Conservation (phyloP, 2,113 vertebrate genomes). For the Tylochromis polylepis region DNA sequence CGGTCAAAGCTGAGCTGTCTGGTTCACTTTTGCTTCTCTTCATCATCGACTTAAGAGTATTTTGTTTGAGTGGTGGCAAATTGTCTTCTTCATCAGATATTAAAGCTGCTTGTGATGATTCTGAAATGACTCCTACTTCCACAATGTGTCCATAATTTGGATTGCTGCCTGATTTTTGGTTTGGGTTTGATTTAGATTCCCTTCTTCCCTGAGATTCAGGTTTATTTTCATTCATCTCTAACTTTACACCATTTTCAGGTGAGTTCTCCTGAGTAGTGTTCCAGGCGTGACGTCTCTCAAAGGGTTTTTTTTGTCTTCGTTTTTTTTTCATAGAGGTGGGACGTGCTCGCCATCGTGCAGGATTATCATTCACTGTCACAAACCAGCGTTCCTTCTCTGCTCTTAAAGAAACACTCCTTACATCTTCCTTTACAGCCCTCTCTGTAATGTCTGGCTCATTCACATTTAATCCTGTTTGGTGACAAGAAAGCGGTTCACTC, state of each 20-base stretch:
- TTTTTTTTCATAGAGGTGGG: slow-evolving; percentile 54
- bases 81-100: neutral
- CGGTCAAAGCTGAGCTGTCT: neutral
- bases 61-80: neutral
- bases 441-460: neutral
- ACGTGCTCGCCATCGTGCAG: neutral
- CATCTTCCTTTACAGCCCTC: neutral
- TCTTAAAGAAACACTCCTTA: neutral
- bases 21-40: neutral
- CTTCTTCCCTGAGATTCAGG: neutral
- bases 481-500: neutral
- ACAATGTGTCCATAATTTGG: neutral
- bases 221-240: neutral
- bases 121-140: neutral
- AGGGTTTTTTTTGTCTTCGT: slow-evolving; percentile 46
- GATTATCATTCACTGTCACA: slow-evolving; percentile 64
- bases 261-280: neutral
- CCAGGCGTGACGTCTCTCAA: neutral
- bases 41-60: neutral
- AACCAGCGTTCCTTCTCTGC: slow-evolving; percentile 74
- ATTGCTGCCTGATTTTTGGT: neutral
- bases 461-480: neutral
- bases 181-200: neutral
- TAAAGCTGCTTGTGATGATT: neutral
- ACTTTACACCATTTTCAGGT: neutral